Evolutionary conservation across 2,113 vertebrate genomes (phyloP).

Genomic region (Coptodon rendalli): DNA sequence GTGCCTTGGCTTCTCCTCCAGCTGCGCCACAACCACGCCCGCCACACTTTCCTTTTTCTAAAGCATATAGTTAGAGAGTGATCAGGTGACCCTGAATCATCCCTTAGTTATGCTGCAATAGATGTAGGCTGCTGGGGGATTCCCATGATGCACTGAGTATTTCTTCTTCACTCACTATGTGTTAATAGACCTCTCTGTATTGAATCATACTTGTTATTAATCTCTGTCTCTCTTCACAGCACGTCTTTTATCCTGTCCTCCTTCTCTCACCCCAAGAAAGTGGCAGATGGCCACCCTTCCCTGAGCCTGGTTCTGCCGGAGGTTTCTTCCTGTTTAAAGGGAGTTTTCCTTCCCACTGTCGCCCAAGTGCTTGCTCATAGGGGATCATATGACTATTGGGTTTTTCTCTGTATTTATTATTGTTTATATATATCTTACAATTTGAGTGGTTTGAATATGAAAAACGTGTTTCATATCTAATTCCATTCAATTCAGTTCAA

Average conservation of each 20-base stretch:
- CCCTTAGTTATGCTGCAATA: neutral
- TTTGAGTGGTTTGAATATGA: neutral
- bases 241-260: neutral
- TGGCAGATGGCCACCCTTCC: fast-evolving
- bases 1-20: neutral
- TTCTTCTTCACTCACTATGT: neutral
- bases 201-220: neutral
- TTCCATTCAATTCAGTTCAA: neutral
- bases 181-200: neutral
- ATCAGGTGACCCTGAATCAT: neutral
- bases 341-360: neutral
- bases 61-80: neutral
- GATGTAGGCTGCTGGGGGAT: neutral
- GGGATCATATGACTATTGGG: neutral
- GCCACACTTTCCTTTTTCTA: neutral
- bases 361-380: neutral
- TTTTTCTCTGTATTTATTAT: neutral
- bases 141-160: neutral
- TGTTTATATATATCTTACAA: neutral
- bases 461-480: neutral
- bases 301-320: neutral
- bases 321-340: neutral
- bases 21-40: neutral
- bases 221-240: neutral
- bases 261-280: neutral